phyloP scores from a whole-genome alignment of 2,113 vertebrate genomes.

The Bettongia penicillata region DNA sequence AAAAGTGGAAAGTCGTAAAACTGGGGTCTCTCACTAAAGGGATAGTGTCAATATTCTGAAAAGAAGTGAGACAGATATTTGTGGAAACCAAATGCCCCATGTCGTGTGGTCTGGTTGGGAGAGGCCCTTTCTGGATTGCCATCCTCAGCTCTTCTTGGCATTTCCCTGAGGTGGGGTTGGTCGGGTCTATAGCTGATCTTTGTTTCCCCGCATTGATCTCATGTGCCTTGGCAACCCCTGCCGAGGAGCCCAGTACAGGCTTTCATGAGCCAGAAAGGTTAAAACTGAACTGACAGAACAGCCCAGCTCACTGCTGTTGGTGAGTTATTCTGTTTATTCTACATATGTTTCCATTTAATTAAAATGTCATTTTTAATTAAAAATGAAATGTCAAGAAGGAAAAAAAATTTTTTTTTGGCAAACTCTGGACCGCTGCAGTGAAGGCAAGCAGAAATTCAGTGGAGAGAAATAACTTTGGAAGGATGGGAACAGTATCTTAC shows the following conservation, averaged over 20 bases:
- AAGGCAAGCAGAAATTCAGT: slow-evolving; percentile 25
- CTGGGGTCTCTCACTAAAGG: slow-evolving; percentile 75
- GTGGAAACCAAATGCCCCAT: slow-evolving; percentile 12
- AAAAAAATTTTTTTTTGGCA: slow-evolving; percentile 68
- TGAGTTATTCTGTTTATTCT: slow-evolving; percentile 74
- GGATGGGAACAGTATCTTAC: slow-evolving; percentile 39
- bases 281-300: slow-evolving; percentile 59
- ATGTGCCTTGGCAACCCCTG: slow-evolving; percentile 48
- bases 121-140: fast-evolving
- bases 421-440: slow-evolving; percentile 23
- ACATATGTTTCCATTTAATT: slow-evolving; percentile 76
- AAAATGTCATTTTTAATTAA: slow-evolving; percentile 82
- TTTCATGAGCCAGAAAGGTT: slow-evolving; percentile 68
- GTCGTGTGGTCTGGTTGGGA: background rate
- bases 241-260: slow-evolving; percentile 37
- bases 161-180: background rate
- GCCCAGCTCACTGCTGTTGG: slow-evolving; percentile 59
- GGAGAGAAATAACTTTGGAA: slow-evolving; percentile 53
- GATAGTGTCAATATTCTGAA: slow-evolving; percentile 64
- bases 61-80: slow-evolving; percentile 58
- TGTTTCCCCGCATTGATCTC: background rate
- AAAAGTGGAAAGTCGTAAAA: slow-evolving; percentile 79
- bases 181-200: slow-evolving; percentile 1
- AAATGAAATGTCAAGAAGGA: slow-evolving; percentile 77
- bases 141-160: background rate